Conservation (phyloP, 1,140 invertebrate species). For the Cherax destructor region DNA sequence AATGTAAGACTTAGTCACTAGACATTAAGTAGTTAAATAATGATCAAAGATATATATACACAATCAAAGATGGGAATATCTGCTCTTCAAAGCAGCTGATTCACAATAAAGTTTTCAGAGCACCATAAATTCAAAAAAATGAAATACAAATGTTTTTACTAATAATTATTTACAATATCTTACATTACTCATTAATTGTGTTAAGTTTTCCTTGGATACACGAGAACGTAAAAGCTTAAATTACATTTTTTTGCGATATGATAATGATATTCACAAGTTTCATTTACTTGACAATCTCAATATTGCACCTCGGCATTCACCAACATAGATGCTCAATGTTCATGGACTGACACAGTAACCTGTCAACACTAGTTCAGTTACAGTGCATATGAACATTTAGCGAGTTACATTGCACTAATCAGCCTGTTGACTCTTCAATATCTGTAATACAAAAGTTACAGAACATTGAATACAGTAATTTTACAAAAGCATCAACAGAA, state of each 20-base stretch:
- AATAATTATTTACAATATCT: constrained; percentile 66
- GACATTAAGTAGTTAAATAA: constrained; percentile 68
- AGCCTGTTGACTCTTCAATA: constrained; percentile 8
- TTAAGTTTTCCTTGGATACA: constrained; percentile 57
- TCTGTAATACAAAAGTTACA: constrained; percentile 23
- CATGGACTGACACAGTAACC: constrained; percentile 2
- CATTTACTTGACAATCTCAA: constrained; percentile 34
- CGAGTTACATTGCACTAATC: constrained; percentile 7
- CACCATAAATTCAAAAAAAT: constrained; percentile 65
- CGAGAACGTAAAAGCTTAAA: constrained; percentile 47
- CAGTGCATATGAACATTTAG: constrained; percentile 8
- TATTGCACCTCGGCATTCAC: constrained; percentile 47
- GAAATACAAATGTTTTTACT: constrained; percentile 53
- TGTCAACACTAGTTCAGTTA: not conserved
- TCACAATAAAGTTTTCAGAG: constrained; percentile 57
- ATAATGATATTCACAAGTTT: constrained; percentile 58
- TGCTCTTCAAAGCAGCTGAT: constrained; percentile 51
- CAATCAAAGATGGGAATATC: constrained; percentile 39
- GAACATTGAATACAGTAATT: constrained; percentile 45
- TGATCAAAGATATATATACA: constrained; percentile 60
- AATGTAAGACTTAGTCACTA: constrained; percentile 46
- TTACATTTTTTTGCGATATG: constrained; percentile 61
- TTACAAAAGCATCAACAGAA: constrained; percentile 60
- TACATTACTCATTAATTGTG: constrained; percentile 51
- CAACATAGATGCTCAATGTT: not conserved